Base-by-base conservation (phyloP, 2,888 invertebrate genomes). In the Spilosoma lubricipeda region DNA sequence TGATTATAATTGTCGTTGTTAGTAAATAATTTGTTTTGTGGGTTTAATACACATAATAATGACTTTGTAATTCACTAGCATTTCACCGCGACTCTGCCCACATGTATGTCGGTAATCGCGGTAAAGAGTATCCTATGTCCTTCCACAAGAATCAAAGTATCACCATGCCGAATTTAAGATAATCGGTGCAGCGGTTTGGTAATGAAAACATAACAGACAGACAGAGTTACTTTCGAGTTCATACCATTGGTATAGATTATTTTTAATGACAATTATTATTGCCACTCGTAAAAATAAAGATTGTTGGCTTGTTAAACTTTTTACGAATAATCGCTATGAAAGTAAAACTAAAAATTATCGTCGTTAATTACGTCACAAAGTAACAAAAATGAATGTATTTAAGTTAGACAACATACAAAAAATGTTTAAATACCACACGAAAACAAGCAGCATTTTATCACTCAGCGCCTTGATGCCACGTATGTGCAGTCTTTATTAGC, bases 401-500 rank as follows among this genome's bases (percentile, higher is more conserved):
- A 20, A 48, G 5, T 33, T 33, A 52, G 23, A 56, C 3, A 67
- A 18, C 20, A 8, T 52, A 52, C 52, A 33, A 64, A n/a, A 11
- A 68, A 52, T n/a, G 5, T 20, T 39, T 9, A 39, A 9, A 11
- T 5, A 39, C 39, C n/a, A 18, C n/a, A 56, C 5, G 27, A 45
- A 45, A 39, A 23, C 4, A n/a, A 71, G 69, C 71, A 48, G 9
- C 70, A 77, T 77, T 77, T 74, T 87, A 87, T 0, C 39, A 42
- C 63, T 33, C 67, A 48, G 52, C 70, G 75, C 71, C 69, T 77
- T 68, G 42, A 59, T 72, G 71, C 70, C 81, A 81, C 81, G 80
- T 82, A 80, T 80, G 84, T 88, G 89, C 88, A 87, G 88, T 89
- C 89, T 90, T 91, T 91, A 91, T 91, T 90, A 90, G 86, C 81